Evolutionary conservation across 2,113 vertebrate genomes (phyloP), one percentile per base, ranked within the genome.

Genomic region (Scolopax mira): DNA sequence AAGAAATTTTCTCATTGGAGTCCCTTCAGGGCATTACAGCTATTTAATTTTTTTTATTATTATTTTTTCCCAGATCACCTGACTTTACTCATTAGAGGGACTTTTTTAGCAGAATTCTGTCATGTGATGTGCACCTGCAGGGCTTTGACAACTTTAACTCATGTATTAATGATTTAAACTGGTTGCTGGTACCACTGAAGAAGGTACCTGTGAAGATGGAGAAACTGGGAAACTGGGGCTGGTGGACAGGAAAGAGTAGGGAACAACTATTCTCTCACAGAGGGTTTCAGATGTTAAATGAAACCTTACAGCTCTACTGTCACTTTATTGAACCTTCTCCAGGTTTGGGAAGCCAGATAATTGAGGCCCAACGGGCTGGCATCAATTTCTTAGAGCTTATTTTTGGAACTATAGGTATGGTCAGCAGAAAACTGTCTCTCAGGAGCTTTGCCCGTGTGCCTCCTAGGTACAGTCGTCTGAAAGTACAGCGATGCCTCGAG

Each of bases 221-320:
- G 28, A 24, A 8, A 28, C 25, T 65, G 44, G 31, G 39, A 79
- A 73, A 27, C 31, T 42, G 18, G 4, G 21, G 16, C 41, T 49
- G 21, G 33, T 1, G 2, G 33, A 35, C 30, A 41, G 27, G 52
- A 33, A 67, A 69, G 77, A 69, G 19, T 11, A 66, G 42, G 55
- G 49, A 54, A 21, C 21, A 46, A 5, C 35, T 0, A 0, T 65
- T 85, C 6, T 49, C 22, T 71, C 33, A 8, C 0, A 1, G 18
- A 37, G 17, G 9, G 28, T 46, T 71, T 71, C 46, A 60, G 30
- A 7, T 55, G 30, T 83, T 74, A 71, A 16, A 66, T 62, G 33
- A 60, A 66, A 79, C 10, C 25, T 65, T 55, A 25, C 23, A 61
- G 51, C 57, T 65, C 41, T 79, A 42, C 39, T 42, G 0, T 65